These are phyloP conservation scores for Muntiacus muntjak DNA, from an alignment of 2,113 vertebrate species.

Conservation along the genomic window DNA sequence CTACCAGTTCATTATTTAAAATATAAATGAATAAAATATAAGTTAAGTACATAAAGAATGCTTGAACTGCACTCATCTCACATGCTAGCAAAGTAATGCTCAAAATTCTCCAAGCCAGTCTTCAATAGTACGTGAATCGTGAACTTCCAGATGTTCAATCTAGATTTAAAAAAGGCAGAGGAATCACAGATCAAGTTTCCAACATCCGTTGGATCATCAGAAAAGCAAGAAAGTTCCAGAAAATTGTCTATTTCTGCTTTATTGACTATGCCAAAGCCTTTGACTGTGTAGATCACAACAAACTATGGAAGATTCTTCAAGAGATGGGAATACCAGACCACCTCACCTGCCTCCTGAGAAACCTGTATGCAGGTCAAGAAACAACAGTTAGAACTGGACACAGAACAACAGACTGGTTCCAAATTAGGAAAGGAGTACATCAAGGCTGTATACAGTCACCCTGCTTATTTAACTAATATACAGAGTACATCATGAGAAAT, in stretches of 20 bases:
- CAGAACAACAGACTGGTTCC: not conserved
- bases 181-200: not conserved
- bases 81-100: not conserved
- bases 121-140: rapidly evolving
- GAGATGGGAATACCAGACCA: not conserved
- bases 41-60: not conserved
- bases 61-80: not conserved
- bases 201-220: not conserved
- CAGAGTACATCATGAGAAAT: not conserved
- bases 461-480: not conserved
- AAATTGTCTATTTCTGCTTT: not conserved
- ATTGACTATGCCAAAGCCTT: not conserved
- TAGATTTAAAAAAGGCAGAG: not conserved
- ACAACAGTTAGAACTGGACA: not conserved
- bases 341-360: not conserved
- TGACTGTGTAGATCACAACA: not conserved
- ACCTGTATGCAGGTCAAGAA: not conserved
- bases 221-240: not conserved
- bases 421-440: not conserved
- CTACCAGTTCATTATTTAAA: not conserved
- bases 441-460: not conserved
- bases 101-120: not conserved
- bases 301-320: not conserved
- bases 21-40: not conserved
- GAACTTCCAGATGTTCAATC: not conserved